Percentiles rank a stretch among this genome's conserved stretches.
These are phyloP conservation scores for Panulirus ornatus DNA, from an alignment of 1,140 invertebrate genomes.

Conservation along the genomic window DNA sequence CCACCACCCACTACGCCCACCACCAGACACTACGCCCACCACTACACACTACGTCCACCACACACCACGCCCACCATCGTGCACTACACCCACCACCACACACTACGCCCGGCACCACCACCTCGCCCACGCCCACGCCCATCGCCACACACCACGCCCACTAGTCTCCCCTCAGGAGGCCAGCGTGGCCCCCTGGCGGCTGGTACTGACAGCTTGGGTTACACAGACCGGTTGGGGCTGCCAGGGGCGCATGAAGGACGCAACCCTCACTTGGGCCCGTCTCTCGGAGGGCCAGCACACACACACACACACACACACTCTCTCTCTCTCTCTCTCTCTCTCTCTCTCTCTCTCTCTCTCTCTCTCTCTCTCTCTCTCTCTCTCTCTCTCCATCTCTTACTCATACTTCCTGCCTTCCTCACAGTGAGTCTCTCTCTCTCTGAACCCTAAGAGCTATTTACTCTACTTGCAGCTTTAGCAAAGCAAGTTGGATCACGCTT, in stretches of 20 bases:
- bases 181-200: conserved; percentile 54
- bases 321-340: too few species aligned
- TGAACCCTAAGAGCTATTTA: too few species aligned
- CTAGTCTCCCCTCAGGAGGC: neutral
- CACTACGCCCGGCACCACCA: neutral
- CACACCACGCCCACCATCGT: neutral
- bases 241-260: conserved; percentile 16
- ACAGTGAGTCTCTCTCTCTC: too few species aligned
- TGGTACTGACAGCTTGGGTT: conserved; percentile 62
- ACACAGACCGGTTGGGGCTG: conserved; percentile 23
- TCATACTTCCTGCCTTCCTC: too few species aligned
- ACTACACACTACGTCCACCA: neutral
- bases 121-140: conserved; percentile 24
- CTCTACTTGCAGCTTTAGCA: too few species aligned
- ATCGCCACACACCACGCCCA: neutral
- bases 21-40: neutral
- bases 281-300: neutral
- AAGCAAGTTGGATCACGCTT: too few species aligned
- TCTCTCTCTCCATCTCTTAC: too few species aligned
- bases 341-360: too few species aligned
- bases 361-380: too few species aligned
- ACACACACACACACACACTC: neutral
- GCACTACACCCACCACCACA: neutral
- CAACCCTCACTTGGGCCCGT: conserved; percentile 14
- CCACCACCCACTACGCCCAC: neutral